A percentile compares a stretch with the other conserved stretches of the same genome.
Evolutionary conservation across 2,888 invertebrate genomes (phyloP).

Genomic region (Pasiphila rectangulata): DNA sequence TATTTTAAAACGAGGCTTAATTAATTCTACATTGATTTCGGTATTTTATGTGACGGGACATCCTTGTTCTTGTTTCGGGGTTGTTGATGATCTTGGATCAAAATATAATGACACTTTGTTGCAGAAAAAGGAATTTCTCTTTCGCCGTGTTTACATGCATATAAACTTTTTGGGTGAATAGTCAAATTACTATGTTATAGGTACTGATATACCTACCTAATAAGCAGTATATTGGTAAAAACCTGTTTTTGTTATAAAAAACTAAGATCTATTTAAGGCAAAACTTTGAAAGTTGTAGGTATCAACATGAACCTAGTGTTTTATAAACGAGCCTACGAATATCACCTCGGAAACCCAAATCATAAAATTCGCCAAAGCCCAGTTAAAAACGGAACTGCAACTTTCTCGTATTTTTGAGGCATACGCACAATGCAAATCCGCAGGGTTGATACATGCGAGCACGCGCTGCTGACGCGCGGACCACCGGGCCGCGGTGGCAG

Average conservation of each 20-base stretch:
- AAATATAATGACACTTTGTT: not conserved
- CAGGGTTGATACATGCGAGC: conserved; percentile 69
- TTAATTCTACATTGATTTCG: conserved; percentile 24
- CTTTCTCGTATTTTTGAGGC: conserved; percentile 26
- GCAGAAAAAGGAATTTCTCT: not conserved
- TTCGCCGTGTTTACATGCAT: too few species aligned
- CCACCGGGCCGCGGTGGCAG: conserved; percentile 73
- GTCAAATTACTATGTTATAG: too few species aligned
- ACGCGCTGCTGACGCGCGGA: conserved; percentile 74
- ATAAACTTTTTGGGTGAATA: too few species aligned
- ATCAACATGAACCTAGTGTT: too few species aligned
- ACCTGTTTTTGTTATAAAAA: too few species aligned
- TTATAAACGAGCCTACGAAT: too few species aligned
- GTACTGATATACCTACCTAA: too few species aligned
- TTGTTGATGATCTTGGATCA: not conserved
- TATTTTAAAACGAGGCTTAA: conserved; percentile 25
- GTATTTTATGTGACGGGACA: conserved; percentile 19
- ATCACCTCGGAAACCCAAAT: too few species aligned
- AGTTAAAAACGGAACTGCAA: not conserved
- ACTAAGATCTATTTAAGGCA: too few species aligned
- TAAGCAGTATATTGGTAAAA: too few species aligned
- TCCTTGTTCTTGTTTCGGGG: conserved; percentile 3
- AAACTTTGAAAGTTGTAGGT: too few species aligned
- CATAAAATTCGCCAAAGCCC: not conserved
- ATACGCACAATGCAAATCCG: conserved; percentile 61